phyloP scores from a whole-genome alignment of 2,113 vertebrate genomes.

The Zonotrichia leucophrys region DNA sequence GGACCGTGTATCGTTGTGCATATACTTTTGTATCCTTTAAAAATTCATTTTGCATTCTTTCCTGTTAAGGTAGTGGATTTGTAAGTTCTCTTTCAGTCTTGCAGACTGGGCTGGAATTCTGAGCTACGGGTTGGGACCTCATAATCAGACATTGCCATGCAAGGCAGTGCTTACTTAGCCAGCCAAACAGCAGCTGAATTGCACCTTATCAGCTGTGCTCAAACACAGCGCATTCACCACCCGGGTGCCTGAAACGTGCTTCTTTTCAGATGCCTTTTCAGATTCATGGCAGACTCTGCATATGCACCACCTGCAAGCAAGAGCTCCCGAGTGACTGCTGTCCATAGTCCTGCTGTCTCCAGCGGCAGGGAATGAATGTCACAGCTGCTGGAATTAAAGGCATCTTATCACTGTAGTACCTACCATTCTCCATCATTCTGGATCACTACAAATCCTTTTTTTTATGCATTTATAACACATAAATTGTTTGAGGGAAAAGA shows the following conservation, averaged over 20 bases:
- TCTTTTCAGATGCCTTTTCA: slow-evolving; percentile 15
- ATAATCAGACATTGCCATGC: neutral
- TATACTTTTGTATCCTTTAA: neutral
- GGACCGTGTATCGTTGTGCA: neutral
- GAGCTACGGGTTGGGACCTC: neutral
- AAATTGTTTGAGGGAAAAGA: neutral
- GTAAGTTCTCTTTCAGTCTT: neutral
- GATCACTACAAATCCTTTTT: neutral
- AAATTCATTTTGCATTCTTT: neutral
- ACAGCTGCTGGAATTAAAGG: neutral
- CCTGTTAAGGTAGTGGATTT: neutral
- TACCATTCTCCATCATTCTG: neutral
- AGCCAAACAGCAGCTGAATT: neutral
- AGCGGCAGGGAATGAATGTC: neutral
- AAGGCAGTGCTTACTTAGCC: neutral
- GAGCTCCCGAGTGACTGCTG: neutral
- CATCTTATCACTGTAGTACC: neutral
- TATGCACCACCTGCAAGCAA: neutral
- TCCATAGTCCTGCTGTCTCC: neutral
- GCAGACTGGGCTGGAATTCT: neutral
- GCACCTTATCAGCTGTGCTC: neutral
- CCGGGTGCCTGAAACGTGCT: neutral
- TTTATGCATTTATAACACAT: neutral
- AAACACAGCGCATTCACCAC: neutral
- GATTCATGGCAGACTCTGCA: neutral